Evolutionary conservation across 2,113 vertebrate genomes (phyloP).

Genomic region (Hyperopisus bebe): DNA sequence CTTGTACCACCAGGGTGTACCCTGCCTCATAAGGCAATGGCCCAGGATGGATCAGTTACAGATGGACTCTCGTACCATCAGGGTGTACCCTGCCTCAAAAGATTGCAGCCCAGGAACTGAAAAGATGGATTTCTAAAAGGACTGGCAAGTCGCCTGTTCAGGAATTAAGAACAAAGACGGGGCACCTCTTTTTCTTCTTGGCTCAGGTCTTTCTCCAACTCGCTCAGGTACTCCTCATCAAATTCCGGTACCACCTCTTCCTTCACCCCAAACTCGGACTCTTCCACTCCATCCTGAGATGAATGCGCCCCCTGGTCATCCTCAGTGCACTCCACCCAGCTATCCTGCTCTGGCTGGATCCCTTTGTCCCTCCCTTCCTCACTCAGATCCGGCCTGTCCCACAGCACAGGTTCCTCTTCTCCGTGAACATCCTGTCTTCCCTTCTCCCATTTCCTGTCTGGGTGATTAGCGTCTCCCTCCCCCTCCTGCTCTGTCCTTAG

Average conservation of each 20-base stretch:
- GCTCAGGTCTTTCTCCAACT: slow-evolving; percentile 40
- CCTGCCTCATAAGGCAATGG: not conserved
- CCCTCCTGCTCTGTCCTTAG: not conserved
- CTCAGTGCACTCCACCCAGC: slow-evolving; percentile 7
- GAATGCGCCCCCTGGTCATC: slow-evolving; percentile 12
- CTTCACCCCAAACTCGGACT: slow-evolving; percentile 36
- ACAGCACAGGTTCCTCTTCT: not conserved
- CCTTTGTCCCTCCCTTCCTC: not conserved
- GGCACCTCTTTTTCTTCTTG: slow-evolving; percentile 46
- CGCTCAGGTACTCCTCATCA: slow-evolving; percentile 43
- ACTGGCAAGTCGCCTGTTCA: not conserved
- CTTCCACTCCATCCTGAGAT: slow-evolving; percentile 26
- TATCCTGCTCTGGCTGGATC: slow-evolving; percentile 15
- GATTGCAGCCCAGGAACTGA: not conserved
- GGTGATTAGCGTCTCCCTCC: not conserved
- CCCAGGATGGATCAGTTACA: not conserved
- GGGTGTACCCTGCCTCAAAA: not conserved
- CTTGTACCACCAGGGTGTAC: not conserved
- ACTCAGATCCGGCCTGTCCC: not conserved
- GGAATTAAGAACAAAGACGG: not conserved
- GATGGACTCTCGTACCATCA: not conserved
- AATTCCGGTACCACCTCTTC: slow-evolving; percentile 22
- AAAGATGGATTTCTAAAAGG: not conserved
- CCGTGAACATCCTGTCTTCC: slow-evolving; percentile 1
- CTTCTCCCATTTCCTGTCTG: slow-evolving; percentile 7